Evolutionary conservation across 2,888 invertebrate species (phyloP), one percentile per base, ranked within the genome.

Genomic region (Argynnis bischoffii): DNA sequence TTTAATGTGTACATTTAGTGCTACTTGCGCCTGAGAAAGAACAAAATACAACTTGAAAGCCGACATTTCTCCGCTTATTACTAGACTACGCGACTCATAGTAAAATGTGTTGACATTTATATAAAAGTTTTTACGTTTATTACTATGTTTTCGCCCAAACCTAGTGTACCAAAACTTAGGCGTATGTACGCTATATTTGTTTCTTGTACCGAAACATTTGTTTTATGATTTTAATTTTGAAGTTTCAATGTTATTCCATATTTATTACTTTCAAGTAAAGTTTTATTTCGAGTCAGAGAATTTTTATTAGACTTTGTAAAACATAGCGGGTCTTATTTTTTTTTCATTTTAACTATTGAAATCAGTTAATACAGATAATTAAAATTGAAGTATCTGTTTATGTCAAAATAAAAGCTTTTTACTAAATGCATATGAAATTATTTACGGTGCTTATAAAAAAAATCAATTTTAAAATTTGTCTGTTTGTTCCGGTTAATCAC

Each of bases 111-210:
- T 63, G 61, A 63, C 61, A 41, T 63, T 63, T 55, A 63, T 47
- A 48, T 64, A 35, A 88, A 89, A 88, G 77, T 89, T 89, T 89
- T 89, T 85, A 88, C 81, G 83, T 85, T 86, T 85, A 87, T 80
- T 79, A 77, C 82, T 75, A 70, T 77, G 76, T 78, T 77, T 77
- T 67, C 70, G 77, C 72, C 69, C 76, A 76, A 31, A 48, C 41
- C 55, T 51, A 69, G 74, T 76, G 74, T 78, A 76, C 75, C 79
- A 79, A 79, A 81, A 78, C 16, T 55, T 64, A 26, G 54, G 16
- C 48, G 47, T 56, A 26, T 3, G 26, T 26, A 56, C 13, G n/a
- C 26, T 41, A 54, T 35, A 47, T 51, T 55, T 18, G 51, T 50
- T 57, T 14, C n/a, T 13, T 14, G 31, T 35, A 26, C n/a, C 16